These are phyloP conservation scores for Matsumurasca onukii DNA, from an alignment of 1,140 invertebrate species.

Conservation along the genomic window DNA sequence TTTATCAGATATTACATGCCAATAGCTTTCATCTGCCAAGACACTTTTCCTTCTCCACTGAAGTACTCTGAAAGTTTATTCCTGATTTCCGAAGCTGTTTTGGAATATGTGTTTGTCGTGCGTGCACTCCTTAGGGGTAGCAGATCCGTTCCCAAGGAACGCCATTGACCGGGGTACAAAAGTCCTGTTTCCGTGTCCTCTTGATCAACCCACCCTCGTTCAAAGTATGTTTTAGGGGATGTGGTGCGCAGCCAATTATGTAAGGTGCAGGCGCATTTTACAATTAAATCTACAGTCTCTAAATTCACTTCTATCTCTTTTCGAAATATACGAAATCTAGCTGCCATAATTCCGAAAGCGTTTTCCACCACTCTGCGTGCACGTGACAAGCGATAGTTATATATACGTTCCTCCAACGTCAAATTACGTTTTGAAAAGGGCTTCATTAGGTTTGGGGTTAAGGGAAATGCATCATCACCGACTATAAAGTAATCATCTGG, in stretches of 20 bases:
- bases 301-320: slow-evolving; percentile 43
- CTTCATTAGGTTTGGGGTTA: slow-evolving; percentile 47
- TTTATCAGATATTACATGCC: slow-evolving; percentile 14
- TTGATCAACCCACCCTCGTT: slow-evolving; percentile 16
- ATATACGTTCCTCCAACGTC: slow-evolving; percentile 43
- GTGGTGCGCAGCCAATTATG: slow-evolving; percentile 39
- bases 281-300: slow-evolving; percentile 37
- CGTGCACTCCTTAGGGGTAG: not conserved
- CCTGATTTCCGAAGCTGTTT: slow-evolving; percentile 16
- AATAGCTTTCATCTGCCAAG: slow-evolving; percentile 25
- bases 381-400: slow-evolving; percentile 46
- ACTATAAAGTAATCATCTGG: slow-evolving; percentile 44
- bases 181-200: slow-evolving; percentile 10
- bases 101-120: slow-evolving; percentile 17
- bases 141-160: not conserved
- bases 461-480: slow-evolving; percentile 50
- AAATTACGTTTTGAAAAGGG: slow-evolving; percentile 42
- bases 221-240: slow-evolving; percentile 17
- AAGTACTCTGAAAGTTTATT: slow-evolving; percentile 16
- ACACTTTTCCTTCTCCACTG: slow-evolving; percentile 13
- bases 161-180: slow-evolving; percentile 1
- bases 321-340: slow-evolving; percentile 49
- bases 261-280: slow-evolving; percentile 30
- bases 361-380: slow-evolving; percentile 49
- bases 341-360: slow-evolving; percentile 49